phyloP scores from a whole-genome alignment of 2,797 vertebrate genomes.

The Darevskia nairensis region DNA sequence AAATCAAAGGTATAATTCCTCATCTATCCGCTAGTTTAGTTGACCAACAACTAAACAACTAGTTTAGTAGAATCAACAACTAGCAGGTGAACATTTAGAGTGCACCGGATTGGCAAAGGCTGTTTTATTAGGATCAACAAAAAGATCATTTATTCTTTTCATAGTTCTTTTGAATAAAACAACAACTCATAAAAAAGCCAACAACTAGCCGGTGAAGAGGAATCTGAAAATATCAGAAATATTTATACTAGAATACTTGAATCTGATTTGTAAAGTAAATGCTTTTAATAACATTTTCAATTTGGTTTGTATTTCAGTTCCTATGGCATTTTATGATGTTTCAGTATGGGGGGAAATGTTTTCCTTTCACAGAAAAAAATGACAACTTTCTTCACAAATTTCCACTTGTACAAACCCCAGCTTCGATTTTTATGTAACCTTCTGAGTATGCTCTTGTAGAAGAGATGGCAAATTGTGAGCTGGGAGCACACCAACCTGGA shows the following conservation, averaged over 20 bases:
- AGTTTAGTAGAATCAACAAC: no score
- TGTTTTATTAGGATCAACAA: no score
- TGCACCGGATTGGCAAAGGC: no score
- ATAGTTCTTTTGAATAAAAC: no score
- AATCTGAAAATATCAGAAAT: background rate
- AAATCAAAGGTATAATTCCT: background rate
- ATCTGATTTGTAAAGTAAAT: background rate
- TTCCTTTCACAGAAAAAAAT: background rate
- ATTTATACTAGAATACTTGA: background rate
- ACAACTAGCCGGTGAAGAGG: background rate
- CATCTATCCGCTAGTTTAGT: background rate
- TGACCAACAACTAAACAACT: no score
- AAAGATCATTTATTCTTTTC: no score
- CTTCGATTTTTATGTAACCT: no score
- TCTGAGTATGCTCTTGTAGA: background rate
- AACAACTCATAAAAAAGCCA: background rate
- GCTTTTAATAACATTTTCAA: background rate
- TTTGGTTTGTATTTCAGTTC: background rate
- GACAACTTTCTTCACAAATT: no score
- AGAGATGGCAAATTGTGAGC: background rate
- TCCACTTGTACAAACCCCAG: no score
- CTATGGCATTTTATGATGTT: background rate
- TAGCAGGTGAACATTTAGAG: no score
- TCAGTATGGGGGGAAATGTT: background rate
- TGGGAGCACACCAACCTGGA: background rate